A percentile compares a stretch with the other conserved stretches of the same genome.
Evolutionary conservation across 2,113 vertebrate genomes (phyloP).

Genomic region (Neodon shergylaensis): DNA sequence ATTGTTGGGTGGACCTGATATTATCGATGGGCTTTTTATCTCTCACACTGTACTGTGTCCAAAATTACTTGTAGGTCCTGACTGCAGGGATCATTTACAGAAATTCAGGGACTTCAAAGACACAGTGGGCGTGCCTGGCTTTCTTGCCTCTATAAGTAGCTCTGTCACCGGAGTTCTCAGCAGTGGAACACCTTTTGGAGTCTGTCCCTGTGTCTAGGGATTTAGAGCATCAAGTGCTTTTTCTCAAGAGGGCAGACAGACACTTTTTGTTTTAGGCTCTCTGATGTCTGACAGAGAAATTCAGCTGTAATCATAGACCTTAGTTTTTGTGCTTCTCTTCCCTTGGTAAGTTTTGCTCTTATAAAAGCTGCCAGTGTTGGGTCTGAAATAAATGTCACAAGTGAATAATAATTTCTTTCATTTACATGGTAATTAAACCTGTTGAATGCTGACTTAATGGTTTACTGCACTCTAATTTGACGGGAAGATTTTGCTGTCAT

Average conservation of each 20-base stretch:
- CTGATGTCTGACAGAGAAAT: conserved; percentile 88
- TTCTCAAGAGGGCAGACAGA: conserved; percentile 85
- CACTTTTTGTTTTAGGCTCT: conserved; percentile 88
- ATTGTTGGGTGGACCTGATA: conserved; percentile 69
- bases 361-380: conserved; percentile 80
- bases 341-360: conserved; percentile 38
- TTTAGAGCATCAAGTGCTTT: conserved; percentile 85
- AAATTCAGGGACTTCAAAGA: conserved; percentile 85
- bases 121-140: conserved; percentile 71
- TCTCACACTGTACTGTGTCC: conserved; percentile 72
- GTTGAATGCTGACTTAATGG: conserved; percentile 84
- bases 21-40: conserved; percentile 81
- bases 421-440: conserved; percentile 88
- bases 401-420: conserved; percentile 88
- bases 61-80: conserved; percentile 82
- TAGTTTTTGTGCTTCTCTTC: conserved; percentile 65
- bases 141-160: conserved; percentile 82
- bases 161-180: conserved; percentile 84
- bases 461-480: conserved; percentile 82
- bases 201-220: conserved; percentile 80
- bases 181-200: conserved; percentile 78
- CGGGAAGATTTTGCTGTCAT: conserved; percentile 81
- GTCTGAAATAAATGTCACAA: conserved; percentile 86
- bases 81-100: conserved; percentile 84
- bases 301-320: conserved; percentile 83